Evolutionary conservation across 2,888 invertebrate genomes (phyloP), one percentile per base, ranked within the genome.

Genomic region (Lycocerus yunnanus): DNA sequence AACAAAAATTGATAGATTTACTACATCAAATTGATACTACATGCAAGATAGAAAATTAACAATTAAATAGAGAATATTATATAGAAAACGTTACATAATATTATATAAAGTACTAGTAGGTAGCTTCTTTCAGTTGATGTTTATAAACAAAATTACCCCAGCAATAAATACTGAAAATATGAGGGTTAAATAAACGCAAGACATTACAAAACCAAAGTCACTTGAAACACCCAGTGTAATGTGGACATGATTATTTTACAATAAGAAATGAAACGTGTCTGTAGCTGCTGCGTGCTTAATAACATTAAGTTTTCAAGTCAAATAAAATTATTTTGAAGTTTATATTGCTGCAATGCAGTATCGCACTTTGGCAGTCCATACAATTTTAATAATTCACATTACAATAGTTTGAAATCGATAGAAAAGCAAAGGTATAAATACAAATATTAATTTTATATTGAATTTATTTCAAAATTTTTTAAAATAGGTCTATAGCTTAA

Each of bases 341-440:
- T 74, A 63, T 76, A 76, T 69, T 74, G 70, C 78, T 73, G 76
- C 77, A 78, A 68, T 78, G 78, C 78, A 76, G 76, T 71, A 68
- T 69, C 58, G 61, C 70, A 63, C 66, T 66, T 65, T 15, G 68
- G 66, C 16, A 58, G 68, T 73, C 68, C 69, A 69, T 65, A 58
- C 27, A 66, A 66, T 73, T 69, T 69, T 73, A 73, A 72, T 72
- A 68, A 43, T 43, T 43, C n/a, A n/a, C n/a, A 43, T 43, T 43
- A 43, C n/a, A n/a, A 43, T 43, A 43, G 6, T 43, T 43, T 1
- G n/a, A n/a, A n/a, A 43, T 43, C n/a, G 6, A 43, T 43, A n/a
- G 5, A 43, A 6, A n/a, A 43, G 5, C 8, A n/a, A 43, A 43
- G 8, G n/a, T 43, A 13, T 6, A 6, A 43, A n/a, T n/a, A 1